Percentiles rank a stretch among this genome's conserved stretches.
Conservation (phyloP, 2,888 invertebrate genomes). For the Ferrisia virgata region DNA sequence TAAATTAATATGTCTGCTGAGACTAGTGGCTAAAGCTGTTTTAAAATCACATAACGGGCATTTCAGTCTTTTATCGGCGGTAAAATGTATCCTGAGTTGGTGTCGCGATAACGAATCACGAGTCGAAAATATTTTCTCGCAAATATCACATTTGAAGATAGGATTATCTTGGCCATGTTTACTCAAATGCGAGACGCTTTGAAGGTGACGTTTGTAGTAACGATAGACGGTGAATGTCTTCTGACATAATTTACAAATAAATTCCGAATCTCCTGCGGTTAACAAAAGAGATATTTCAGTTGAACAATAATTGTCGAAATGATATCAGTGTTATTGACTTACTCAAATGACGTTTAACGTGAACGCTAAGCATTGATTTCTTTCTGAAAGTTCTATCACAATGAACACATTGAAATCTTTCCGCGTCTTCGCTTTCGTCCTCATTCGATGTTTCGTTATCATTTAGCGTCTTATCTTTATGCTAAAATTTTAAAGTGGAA, state of each 20-base stretch:
- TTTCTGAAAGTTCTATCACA: conserved; percentile 30
- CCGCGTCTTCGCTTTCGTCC: background rate
- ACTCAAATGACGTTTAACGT: conserved; percentile 43
- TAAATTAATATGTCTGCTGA: conserved; percentile 38
- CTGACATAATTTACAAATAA: conserved; percentile 30
- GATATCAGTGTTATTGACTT: background rate
- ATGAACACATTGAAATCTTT: conserved; percentile 42
- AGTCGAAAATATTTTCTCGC: conserved; percentile 30
- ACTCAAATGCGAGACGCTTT: conserved; percentile 19
- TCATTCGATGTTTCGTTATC: background rate
- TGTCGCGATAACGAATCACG: conserved; percentile 21
- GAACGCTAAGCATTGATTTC: conserved; percentile 34
- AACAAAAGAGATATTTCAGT: background rate
- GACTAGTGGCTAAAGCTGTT: conserved; percentile 4
- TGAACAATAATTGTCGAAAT: background rate
- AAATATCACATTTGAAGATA: conserved; percentile 33
- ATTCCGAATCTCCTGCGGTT: conserved; percentile 11
- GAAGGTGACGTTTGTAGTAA: conserved; percentile 39
- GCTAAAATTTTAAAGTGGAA: background rate
- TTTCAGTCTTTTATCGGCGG: conserved; percentile 2
- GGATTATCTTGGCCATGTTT: conserved; percentile 25
- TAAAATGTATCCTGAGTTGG: background rate
- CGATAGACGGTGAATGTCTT: conserved; percentile 33
- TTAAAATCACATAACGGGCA: conserved; percentile 46
- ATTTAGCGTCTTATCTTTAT: background rate